A percentile compares a stretch with the other conserved stretches of the same genome.
Conservation (phyloP, 2,113 vertebrate genomes). For the Bos indicus region DNA sequence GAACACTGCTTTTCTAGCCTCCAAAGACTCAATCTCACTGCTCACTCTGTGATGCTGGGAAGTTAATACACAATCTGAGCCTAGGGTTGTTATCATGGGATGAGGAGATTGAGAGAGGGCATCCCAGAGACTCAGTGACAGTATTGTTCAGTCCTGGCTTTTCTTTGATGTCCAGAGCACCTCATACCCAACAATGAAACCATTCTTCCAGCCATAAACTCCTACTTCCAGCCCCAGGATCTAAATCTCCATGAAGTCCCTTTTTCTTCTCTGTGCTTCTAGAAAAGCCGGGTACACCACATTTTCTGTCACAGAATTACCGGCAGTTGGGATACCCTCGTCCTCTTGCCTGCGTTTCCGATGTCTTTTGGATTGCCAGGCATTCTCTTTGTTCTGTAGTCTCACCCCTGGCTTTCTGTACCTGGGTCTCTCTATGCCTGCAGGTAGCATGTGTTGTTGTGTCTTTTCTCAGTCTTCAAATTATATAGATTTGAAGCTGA, state of each 20-base stretch:
- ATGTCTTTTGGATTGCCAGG: not conserved
- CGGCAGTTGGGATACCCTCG: not conserved
- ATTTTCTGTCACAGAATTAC: not conserved
- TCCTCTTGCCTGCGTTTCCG: not conserved
- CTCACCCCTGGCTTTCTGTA: not conserved
- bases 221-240: not conserved
- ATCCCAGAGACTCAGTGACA: not conserved
- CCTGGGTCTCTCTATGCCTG: not conserved
- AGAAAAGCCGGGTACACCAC: not conserved
- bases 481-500: not conserved
- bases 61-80: not conserved
- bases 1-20: not conserved
- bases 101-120: no score
- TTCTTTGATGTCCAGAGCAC: not conserved
- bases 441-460: not conserved
- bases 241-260: not conserved
- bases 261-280: not conserved
- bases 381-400: not conserved
- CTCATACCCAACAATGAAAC: not conserved
- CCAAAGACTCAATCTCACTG: not conserved
- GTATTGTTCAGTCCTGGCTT: not conserved
- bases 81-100: not conserved
- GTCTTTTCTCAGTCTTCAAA: not conserved
- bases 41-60: not conserved
- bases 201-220: not conserved